Evolutionary conservation across 2,113 vertebrate genomes (phyloP), one percentile per base, ranked within the genome.

Genomic region (Rhegmatorhina hoffmannsi): DNA sequence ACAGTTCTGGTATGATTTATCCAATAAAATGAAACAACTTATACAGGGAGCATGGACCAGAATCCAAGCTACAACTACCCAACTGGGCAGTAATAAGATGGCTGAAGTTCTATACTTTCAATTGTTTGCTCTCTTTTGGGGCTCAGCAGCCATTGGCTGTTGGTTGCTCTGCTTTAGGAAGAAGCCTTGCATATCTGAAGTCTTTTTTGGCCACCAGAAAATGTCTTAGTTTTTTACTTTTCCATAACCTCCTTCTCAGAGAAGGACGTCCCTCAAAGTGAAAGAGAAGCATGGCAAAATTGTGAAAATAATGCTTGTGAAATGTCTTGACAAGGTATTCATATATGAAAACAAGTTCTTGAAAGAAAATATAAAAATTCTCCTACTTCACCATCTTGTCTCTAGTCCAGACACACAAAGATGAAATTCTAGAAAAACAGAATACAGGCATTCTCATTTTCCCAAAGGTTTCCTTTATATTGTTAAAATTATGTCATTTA

Each of bases 351-450:
- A 92, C 46, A 59, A 84, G 43, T 81, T 81, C 6, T 63, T 81
- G 33, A 67, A 87, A 85, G 29, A 62, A 90, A 96, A 76, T 50
- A 7, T 13, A 93, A 85, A 87, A 67, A 77, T 68, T 92, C 77
- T 83, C 24, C 34, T 92, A 46, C 92, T 96, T 86, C 70, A 67
- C 43, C 7, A 53, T 67, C 26, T 53, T 66, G 68, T 77, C 80
- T 89, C 95, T 90, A 88, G 87, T 91, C 55, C 82, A 91, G 62
- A 77, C 24, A 93, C 47, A 81, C 46, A 76, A 88, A 95, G 52
- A 94, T 79, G 81, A 84, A 97, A 95, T 83, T 95, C 46, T 60
- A 97, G 78, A 87, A 89, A 94, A 97, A 89, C 1, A 62, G 20
- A 84, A 91, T 73, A 47, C 23, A 84, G 24, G 40, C 34, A 68